phyloP scores from a whole-genome alignment of 2,113 vertebrate species.

The Peromyscus leucopus region DNA sequence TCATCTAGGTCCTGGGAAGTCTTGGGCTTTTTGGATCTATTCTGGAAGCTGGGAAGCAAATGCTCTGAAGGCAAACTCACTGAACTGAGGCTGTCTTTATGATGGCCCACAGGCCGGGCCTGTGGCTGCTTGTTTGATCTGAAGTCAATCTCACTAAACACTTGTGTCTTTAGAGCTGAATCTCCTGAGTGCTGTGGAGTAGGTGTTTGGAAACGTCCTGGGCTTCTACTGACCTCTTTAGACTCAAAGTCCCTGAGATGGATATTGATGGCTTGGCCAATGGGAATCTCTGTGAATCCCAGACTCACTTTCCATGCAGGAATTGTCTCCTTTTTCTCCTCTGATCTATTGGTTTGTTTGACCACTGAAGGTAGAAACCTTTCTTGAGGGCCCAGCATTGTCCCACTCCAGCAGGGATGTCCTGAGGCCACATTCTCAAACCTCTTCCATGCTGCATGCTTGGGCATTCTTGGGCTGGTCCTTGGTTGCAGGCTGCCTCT shows the following conservation, averaged over 20 bases:
- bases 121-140: not conserved
- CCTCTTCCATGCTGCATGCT: too few species aligned
- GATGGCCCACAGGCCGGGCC: accelerated
- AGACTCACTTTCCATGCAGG: not conserved
- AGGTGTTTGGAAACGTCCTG: not conserved
- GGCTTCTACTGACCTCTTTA: accelerated
- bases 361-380: not conserved
- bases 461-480: not conserved
- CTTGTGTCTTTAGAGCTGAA: not conserved
- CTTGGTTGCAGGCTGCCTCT: not conserved
- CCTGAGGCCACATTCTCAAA: not conserved
- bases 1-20: too few species aligned
- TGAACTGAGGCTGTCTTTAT: not conserved
- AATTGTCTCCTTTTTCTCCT: not conserved
- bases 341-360: not conserved
- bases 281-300: not conserved
- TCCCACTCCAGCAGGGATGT: not conserved
- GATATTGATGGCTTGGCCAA: not conserved
- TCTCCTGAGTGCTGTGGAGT: not conserved
- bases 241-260: not conserved
- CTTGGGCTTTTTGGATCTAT: accelerated
- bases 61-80: not conserved
- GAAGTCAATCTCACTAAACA: not conserved
- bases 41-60: not conserved
- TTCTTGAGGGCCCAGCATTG: too few species aligned